A percentile compares a stretch with the other conserved stretches of the same genome.
Conservation (phyloP, 2,888 invertebrate species). For the Tridacna gigas region DNA sequence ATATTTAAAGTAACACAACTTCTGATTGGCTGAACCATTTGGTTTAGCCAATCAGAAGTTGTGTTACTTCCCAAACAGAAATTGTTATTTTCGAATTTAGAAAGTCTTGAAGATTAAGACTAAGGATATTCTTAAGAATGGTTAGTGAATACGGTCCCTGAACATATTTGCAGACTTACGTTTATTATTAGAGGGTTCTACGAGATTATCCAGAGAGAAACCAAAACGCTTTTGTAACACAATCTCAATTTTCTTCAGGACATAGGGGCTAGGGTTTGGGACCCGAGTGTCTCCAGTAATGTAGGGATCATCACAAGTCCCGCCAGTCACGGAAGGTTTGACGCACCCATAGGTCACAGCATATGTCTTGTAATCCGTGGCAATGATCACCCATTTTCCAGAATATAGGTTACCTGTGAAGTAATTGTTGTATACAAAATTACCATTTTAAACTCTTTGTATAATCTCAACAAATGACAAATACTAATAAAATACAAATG, state of each 20-base stretch:
- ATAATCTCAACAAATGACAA: too few species aligned
- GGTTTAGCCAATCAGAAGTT: too few species aligned
- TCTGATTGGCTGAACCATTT: too few species aligned
- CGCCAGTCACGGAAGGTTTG: conserved; percentile 4
- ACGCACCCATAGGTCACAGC: not conserved
- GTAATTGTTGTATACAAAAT: too few species aligned
- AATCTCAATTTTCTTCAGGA: not conserved
- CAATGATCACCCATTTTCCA: conserved; percentile 18
- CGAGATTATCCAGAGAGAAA: not conserved
- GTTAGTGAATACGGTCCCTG: too few species aligned
- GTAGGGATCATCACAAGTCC: not conserved
- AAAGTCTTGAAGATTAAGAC: too few species aligned
- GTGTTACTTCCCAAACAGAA: too few species aligned
- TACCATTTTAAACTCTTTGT: too few species aligned
- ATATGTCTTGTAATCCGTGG: conserved; percentile 12
- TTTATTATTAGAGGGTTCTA: not conserved
- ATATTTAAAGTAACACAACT: too few species aligned
- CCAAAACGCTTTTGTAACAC: conserved; percentile 2
- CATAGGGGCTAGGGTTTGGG: not conserved
- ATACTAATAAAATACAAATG: too few species aligned
- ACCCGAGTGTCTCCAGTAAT: not conserved
- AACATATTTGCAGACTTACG: conserved; percentile 20
- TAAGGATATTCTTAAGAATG: too few species aligned
- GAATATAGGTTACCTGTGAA: conserved; percentile 7
- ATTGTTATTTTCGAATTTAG: too few species aligned